Conservation (phyloP, 2,113 vertebrate genomes). For the Nicator chloris region DNA sequence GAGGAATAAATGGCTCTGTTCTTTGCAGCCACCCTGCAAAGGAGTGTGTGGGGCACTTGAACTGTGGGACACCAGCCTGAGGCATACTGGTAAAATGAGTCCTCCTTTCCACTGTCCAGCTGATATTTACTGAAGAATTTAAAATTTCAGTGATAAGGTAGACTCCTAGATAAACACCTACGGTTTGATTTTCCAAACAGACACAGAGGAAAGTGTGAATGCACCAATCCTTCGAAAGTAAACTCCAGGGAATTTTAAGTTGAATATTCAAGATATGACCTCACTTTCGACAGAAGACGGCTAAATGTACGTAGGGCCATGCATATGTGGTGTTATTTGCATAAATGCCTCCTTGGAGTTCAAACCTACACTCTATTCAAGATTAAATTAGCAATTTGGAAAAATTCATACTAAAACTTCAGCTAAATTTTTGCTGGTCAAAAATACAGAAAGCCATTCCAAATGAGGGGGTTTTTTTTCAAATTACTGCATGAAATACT, state of each 20-base stretch:
- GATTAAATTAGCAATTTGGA: not conserved
- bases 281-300: not conserved
- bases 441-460: not conserved
- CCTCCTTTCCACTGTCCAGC: not conserved
- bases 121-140: not conserved
- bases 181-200: not conserved
- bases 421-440: not conserved
- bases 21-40: not conserved
- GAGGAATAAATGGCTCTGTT: not conserved
- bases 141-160: not conserved
- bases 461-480: not conserved
- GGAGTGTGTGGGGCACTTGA: rapidly evolving
- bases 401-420: not conserved
- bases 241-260: not conserved
- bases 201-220: not conserved
- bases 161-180: not conserved
- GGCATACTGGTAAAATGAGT: not conserved
- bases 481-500: not conserved
- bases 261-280: not conserved
- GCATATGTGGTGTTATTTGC: not conserved
- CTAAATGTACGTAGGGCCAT: rapidly evolving
- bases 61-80: not conserved
- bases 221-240: not conserved
- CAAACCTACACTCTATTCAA: not conserved
- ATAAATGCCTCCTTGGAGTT: not conserved